A percentile compares a stretch with the other conserved stretches of the same genome.
phyloP scores from a whole-genome alignment of 2,888 invertebrate species.

The Eupithecia subumbrata region DNA sequence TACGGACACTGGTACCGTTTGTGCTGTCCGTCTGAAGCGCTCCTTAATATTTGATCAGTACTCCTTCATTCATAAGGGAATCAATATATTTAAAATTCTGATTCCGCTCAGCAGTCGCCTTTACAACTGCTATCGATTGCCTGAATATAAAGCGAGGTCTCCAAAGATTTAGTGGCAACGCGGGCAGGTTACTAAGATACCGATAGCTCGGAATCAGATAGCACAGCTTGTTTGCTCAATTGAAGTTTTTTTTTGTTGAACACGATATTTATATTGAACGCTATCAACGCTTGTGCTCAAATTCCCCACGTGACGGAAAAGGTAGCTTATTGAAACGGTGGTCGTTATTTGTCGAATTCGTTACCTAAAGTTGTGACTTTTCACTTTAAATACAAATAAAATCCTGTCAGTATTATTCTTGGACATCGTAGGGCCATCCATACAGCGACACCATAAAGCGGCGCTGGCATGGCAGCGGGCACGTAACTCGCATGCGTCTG shows the following conservation, averaged over 20 bases:
- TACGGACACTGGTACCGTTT: background rate
- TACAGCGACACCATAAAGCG: background rate
- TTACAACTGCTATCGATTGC: slow-evolving; percentile 72
- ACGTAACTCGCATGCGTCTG: slow-evolving; percentile 33
- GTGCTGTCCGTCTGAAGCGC: slow-evolving; percentile 26
- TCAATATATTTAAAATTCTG: slow-evolving; percentile 81
- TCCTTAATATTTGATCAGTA: slow-evolving; percentile 46
- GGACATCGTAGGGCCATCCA: background rate
- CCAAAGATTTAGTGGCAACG: slow-evolving; percentile 48
- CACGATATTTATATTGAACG: background rate
- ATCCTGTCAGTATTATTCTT: background rate
- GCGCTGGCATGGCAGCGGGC: background rate
- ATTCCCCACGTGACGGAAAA: background rate
- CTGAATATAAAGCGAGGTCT: slow-evolving; percentile 71
- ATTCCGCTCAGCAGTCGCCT: slow-evolving; percentile 68
- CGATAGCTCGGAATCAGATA: background rate
- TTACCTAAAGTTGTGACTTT: background rate
- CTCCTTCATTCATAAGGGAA: slow-evolving; percentile 64
- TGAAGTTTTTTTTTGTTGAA: background rate
- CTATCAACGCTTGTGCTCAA: background rate
- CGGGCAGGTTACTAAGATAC: slow-evolving; percentile 33
- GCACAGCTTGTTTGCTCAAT: background rate
- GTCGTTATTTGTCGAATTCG: background rate
- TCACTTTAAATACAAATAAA: background rate
- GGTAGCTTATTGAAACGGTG: background rate